Evolutionary conservation across 2,888 invertebrate genomes (phyloP), one percentile per base, ranked within the genome.

Genomic region (Elegia similella): DNA sequence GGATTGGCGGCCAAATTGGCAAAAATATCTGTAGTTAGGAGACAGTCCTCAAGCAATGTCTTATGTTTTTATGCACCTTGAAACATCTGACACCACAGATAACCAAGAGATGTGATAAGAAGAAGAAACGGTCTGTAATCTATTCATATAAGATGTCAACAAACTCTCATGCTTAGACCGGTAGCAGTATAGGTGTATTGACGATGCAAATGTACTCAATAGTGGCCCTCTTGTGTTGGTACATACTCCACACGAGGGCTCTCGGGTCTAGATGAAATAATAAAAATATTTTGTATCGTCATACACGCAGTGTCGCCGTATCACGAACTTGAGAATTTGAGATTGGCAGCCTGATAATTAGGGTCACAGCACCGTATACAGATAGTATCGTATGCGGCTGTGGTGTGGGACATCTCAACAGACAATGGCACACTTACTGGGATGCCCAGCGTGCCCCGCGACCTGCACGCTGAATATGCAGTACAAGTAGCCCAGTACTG

Each of bases 221-320:
- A 64, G 70, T 72, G 71, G 75, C 65, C 63, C 68, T 63, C 72
- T 71, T 57, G 56, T 58, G 55, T 70, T 62, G 68, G 67, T 65
- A 66, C 68, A 70, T 68, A 68, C 72, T 71, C 56, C 43, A 60
- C 23, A 48, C 42, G 59, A 73, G 73, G 47, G 61, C 67, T 32
- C 69, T 64, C 62, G 64, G 57, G 30, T 57, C 46, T 55, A 57
- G 55, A 65, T 60, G 61, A 58, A 59, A 62, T 60, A 62, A 60
- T 58, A 61, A 65, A 59, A 62, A 57, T 53, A 55, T 57, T 55
- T 59, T 58, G 57, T 55, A 53, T 50, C 13, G 30, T 56, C 43
- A 15, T 42, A 54, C 13, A 42, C 29, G 8, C 2, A 42, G 30
- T 12, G 17, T 15, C 43, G 15, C 43, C 6, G 46, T 17, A 23